These are phyloP conservation scores for Dynastes tityus DNA, from an alignment of 2,888 invertebrate genomes.

Conservation along the genomic window DNA sequence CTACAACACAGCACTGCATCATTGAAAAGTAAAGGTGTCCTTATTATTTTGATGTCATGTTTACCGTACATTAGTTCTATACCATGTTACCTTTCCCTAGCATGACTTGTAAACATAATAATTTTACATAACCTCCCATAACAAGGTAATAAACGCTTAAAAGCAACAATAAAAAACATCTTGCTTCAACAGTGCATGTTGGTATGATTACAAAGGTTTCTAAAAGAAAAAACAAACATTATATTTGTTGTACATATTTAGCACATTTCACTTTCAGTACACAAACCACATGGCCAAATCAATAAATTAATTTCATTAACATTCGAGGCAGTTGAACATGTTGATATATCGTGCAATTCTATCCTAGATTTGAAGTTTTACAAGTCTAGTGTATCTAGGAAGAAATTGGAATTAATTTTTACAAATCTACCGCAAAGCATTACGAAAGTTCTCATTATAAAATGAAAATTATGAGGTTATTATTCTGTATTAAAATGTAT, in stretches of 20 bases:
- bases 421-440: slow-evolving; percentile 1
- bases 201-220: not conserved
- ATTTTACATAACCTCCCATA: slow-evolving; percentile 1
- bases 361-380: too few species aligned
- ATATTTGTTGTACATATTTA: not conserved
- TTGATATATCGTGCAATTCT: too few species aligned
- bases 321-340: not conserved
- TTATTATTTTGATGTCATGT: too few species aligned
- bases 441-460: slow-evolving; percentile 23
- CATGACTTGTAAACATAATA: not conserved
- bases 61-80: too few species aligned
- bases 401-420: not conserved
- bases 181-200: not conserved
- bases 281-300: not conserved
- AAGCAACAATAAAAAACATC: not conserved
- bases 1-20: too few species aligned
- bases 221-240: not conserved
- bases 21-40: too few species aligned
- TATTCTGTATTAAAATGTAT: not conserved
- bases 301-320: not conserved
- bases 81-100: not conserved
- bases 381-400: too few species aligned
- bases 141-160: not conserved
- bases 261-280: slow-evolving; percentile 4
- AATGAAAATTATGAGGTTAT: not conserved